Evolutionary conservation across 2,113 vertebrate species (phyloP), one percentile per base, ranked within the genome.

Genomic region (Grantiella picta): DNA sequence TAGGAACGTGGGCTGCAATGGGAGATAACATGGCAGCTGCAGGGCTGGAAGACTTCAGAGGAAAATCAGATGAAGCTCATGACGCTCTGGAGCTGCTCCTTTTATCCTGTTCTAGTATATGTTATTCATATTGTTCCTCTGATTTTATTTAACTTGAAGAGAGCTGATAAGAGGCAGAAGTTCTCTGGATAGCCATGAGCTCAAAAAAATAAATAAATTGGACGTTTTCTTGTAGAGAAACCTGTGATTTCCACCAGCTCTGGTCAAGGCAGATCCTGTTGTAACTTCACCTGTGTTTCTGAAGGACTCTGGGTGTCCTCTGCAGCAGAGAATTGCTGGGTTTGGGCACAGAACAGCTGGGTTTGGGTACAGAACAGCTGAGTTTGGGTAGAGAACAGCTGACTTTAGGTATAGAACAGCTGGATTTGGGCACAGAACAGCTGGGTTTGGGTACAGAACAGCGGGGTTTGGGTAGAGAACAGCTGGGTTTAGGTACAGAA

Each of bases 201-300:
- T 49, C 42, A 9, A 27, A 56, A 84, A 54, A 54, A 18, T 25
- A 35, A 54, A 29, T 6, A n/a, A 49, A 18, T 2, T 9, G 35
- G 40, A 17, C 9, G 4, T 38, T 54, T 5, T 19, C 0, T 0
- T 2, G 1, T 4, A 33, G 45, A 36, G 45, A 49, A 45, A 65
- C 7, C 35, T 14, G 35, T 0, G 4, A 25, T 29, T 54, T 60
- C 27, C 12, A 6, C 15, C 50, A 44, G 68, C 9, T 1, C 83
- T 2, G 17, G 33, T 29, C 42, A 28, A 29, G 31, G 12, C 27
- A 28, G 49, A 10, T 15, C 3, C 35, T 3, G 33, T 28, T 65
- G 53, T n/a, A 9, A 8, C 12, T 12, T 10, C 16, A 5, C 47
- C 25, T 35, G 42, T 56, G 52, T 3, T 27, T 38, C 50, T 9